Evolutionary conservation across 2,888 invertebrate species (phyloP).

Genomic region (Plemyria rubiginata): DNA sequence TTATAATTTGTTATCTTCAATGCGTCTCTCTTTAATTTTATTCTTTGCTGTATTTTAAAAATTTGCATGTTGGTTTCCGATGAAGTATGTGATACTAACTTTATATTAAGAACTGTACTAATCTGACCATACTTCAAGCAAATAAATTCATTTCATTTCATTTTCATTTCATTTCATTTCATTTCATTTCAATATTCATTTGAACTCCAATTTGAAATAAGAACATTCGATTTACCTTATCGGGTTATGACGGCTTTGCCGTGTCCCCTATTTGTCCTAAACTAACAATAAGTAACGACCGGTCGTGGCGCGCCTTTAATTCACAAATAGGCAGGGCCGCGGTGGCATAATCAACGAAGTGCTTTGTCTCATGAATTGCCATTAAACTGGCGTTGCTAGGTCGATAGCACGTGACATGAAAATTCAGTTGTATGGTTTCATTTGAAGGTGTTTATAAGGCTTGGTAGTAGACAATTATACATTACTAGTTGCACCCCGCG

Average conservation of each 20-base stretch:
- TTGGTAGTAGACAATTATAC: neutral
- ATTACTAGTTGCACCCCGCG: too few relatives aligned
- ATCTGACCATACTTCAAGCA: too few relatives aligned
- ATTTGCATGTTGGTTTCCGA: too few relatives aligned
- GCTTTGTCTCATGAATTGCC: constrained; percentile 35
- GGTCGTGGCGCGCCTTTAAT: constrained; percentile 43
- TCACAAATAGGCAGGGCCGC: constrained; percentile 44
- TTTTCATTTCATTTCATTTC: too few relatives aligned
- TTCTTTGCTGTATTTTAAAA: too few relatives aligned
- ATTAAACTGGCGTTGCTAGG: constrained; percentile 19
- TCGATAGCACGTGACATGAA: constrained; percentile 21
- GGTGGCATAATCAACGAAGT: constrained; percentile 44
- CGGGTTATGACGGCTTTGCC: constrained; percentile 7
- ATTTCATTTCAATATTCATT: neutral
- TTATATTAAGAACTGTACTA: too few relatives aligned
- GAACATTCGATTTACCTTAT: constrained; percentile 3
- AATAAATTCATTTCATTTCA: too few relatives aligned
- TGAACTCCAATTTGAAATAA: neutral
- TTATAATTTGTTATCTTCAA: too few relatives aligned
- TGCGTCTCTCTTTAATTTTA: too few relatives aligned
- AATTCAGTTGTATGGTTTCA: constrained; percentile 30
- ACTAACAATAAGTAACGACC: constrained; percentile 39
- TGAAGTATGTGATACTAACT: too few relatives aligned
- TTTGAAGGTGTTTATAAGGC: constrained; percentile 7
- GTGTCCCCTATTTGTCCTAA: constrained; percentile 27